phyloP scores from a whole-genome alignment of 2,797 vertebrate species.

The Gambusia yucatana region DNA sequence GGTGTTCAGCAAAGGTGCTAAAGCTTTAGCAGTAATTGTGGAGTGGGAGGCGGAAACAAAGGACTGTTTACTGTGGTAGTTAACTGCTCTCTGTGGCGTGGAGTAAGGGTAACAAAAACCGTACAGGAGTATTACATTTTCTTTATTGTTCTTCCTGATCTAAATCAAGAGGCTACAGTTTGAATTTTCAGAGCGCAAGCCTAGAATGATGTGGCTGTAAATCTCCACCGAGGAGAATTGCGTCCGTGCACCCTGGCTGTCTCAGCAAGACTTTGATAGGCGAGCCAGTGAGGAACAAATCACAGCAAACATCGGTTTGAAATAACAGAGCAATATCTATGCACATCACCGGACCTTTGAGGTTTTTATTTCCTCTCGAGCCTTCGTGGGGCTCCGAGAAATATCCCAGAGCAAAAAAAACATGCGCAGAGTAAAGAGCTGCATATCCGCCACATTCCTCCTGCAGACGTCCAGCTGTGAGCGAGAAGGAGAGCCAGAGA shows the following conservation, averaged over 20 bases:
- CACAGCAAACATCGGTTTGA: slow-evolving; percentile 48
- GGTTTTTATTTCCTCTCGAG: slow-evolving; percentile 21
- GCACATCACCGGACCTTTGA: slow-evolving; percentile 9
- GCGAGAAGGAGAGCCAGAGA: neutral
- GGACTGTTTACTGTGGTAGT: slow-evolving; percentile 1
- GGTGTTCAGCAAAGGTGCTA: neutral
- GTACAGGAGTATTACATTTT: neutral
- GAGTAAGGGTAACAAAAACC: neutral
- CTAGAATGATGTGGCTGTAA: neutral
- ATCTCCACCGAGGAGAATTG: slow-evolving; percentile 9
- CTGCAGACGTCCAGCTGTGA: neutral
- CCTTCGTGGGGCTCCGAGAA: neutral
- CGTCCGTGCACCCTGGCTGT: neutral
- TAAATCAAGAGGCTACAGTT: slow-evolving; percentile 13
- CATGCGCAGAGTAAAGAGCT: neutral
- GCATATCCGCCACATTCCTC: neutral
- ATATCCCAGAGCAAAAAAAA: slow-evolving; percentile 5
- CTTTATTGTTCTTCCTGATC: slow-evolving; percentile 11
- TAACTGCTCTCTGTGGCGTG: neutral
- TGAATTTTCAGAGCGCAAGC: slow-evolving; percentile 11
- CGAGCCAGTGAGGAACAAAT: slow-evolving; percentile 31
- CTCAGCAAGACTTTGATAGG: slow-evolving; percentile 23
- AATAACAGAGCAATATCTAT: slow-evolving; percentile 31
- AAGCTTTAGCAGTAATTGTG: neutral
- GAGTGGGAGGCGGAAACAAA: slow-evolving; percentile 5